Base-by-base conservation (phyloP, 2,113 vertebrate species). In the Nymphicus hollandicus region DNA sequence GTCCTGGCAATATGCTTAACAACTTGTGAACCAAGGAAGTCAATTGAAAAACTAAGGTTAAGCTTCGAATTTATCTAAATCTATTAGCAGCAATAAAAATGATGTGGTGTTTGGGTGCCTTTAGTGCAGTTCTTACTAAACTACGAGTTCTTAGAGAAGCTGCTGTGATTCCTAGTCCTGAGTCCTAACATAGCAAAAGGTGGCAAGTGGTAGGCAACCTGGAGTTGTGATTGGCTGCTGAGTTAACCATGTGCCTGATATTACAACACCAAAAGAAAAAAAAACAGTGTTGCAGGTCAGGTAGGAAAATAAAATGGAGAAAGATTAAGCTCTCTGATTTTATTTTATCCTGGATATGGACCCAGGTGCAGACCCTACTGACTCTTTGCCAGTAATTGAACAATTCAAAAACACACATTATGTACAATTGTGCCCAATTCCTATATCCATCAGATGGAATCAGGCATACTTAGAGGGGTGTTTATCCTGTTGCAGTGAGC, bases 81-180 rank as follows among this genome's bases (percentile, higher is more conserved):
- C 6, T 49, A 9, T 56, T 41, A 80, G 3, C 6, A 76, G 28
- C 10, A 65, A 4, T 20, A 71, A 64, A 85, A 81, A 39, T 22
- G 1, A 28, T 13, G 4, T 15, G 5, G 3, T 3, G 6, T 74
- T 88, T 81, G 15, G 2, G 1, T 52, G 39, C n/a, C 4, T 70
- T 70, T 31, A 71, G 3, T 65, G 49, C 3, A 28, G 16, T 52
- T 91, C 23, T 39, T 61, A 69, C 0, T 2, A 37, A 43, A 31
- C 3, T 49, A 41, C 15, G 31, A 66, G 84, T 71, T 55, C 81
- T 66, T 60, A 47, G 17, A 86, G 33, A 82, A 89, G 14, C 10
- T 81, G 16, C 37, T 76, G 13, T 35, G 14, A 61, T 81, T 56
- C 15, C 60, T 41, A 41, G 39, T 73, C 16, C 4, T 68, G 29